Base-by-base conservation (phyloP, 2,797 vertebrate species). In the Eospalax fontanierii region DNA sequence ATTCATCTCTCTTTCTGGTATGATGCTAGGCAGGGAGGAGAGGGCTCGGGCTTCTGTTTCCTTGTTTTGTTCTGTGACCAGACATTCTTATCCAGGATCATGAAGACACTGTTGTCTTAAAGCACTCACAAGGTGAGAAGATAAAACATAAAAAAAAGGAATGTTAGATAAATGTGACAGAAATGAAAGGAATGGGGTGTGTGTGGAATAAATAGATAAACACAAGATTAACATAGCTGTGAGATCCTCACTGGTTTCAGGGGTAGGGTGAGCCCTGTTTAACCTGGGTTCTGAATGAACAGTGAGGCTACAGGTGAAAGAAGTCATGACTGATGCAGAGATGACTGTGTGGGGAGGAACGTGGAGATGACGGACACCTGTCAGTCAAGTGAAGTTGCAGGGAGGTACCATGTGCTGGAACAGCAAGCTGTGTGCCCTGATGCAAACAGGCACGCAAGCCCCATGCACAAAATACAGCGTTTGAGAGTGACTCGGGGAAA, bases 251-350 rank as follows among this genome's bases (percentile, higher is more conserved):
- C n/a, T 18, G 10, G 12, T 18, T n/a, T 61, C 43, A 35, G 76
- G 43, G 4, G 40, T 35, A 33, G 28, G 6, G 7, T 50, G 14
- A 59, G n/a, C n/a, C 22, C 33, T 38, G 16, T 18, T 30, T 18
- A 28, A 68, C 57, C 38, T 46, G 28, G 24, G 73, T 35, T 59
- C 46, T 38, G 7, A 46, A 61, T 19, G 18, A 3, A 6, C 16
- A 24, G n/a, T 18, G 3, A 50, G 40, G 24, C 2, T 38, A 5
- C 46, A 6, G n/a, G 6, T 0, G 0, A 26, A 74, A 16, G 12
- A 19, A 8, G 6, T 0, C 33, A 9, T 30, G 19, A 30, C 8
- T 6, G 65, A 30, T 11, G 26, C 61, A 50, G 15, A 3, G 15
- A 0, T 24, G 14, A 3, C 16, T 10, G 2, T 3, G 12, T 24